Evolutionary conservation across 2,888 invertebrate genomes (phyloP).

Genomic region (Mythimna impura): DNA sequence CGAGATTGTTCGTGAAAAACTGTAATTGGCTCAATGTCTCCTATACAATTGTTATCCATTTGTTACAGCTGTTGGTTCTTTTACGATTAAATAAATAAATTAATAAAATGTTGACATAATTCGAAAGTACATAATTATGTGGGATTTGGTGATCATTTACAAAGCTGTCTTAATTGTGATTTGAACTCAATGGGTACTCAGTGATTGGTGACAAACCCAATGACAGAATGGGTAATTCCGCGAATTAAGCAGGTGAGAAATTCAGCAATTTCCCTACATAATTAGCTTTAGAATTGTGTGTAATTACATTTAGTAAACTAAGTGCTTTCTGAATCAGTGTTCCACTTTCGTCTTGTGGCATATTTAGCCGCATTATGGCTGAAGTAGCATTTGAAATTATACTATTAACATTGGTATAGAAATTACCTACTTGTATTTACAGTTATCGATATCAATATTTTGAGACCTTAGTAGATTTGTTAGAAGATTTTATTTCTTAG

Average conservation of each 20-base stretch:
- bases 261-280: slow-evolving; percentile 31
- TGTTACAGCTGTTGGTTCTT: too few relatives aligned
- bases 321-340: slow-evolving; percentile 19
- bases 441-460: neutral
- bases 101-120: neutral
- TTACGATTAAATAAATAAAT: too few relatives aligned
- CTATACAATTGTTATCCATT: too few relatives aligned
- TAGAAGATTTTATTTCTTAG: neutral
- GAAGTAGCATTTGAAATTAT: neutral
- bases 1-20: too few relatives aligned
- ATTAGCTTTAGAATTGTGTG: slow-evolving; percentile 40
- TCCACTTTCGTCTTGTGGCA: neutral
- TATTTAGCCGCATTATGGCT: neutral
- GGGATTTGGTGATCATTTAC: slow-evolving; percentile 15
- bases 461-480: neutral
- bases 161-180: slow-evolving; percentile 20
- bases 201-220: slow-evolving; percentile 33
- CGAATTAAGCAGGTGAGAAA: slow-evolving; percentile 40
- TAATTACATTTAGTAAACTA: slow-evolving; percentile 30
- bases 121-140: neutral
- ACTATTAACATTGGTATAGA: too few relatives aligned
- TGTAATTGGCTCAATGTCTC: too few relatives aligned
- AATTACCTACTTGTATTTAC: too few relatives aligned
- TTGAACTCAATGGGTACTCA: slow-evolving; percentile 20
- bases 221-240: slow-evolving; percentile 39